These are phyloP conservation scores for Cydia strobilella DNA, from an alignment of 1,140 invertebrate species.

Conservation along the genomic window DNA sequence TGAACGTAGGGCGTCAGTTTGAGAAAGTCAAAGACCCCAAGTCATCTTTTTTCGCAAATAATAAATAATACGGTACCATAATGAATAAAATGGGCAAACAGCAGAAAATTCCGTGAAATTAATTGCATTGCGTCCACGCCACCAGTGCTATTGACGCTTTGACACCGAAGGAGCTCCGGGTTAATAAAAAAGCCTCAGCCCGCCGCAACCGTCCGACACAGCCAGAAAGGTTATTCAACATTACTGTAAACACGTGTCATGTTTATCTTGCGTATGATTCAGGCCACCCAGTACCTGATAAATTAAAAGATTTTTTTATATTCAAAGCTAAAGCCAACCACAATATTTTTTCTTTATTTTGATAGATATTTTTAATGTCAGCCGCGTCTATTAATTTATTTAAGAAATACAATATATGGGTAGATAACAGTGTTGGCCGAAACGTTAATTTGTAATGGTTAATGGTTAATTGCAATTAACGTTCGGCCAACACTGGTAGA, in stretches of 20 bases:
- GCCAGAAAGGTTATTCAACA: background rate
- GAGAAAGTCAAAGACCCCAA: background rate
- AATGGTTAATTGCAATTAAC: too few relatives aligned
- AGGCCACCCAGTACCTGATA: background rate
- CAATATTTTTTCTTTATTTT: background rate
- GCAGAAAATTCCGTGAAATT: slow-evolving; percentile 8
- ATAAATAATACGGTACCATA: slow-evolving; percentile 36
- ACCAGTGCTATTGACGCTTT: slow-evolving; percentile 10
- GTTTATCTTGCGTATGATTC: background rate
- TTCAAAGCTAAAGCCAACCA: background rate
- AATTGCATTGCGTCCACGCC: background rate
- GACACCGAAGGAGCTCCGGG: slow-evolving; percentile 20
- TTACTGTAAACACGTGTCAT: slow-evolving; percentile 3
- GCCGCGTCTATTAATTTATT: background rate
- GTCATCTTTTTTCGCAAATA: background rate
- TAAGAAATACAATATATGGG: too few relatives aligned
- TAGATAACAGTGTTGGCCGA: too few relatives aligned
- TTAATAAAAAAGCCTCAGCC: slow-evolving; percentile 5
- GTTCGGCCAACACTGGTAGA: too few relatives aligned
- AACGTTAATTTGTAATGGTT: too few relatives aligned
- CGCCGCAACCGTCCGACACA: slow-evolving; percentile 18
- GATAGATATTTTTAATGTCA: background rate
- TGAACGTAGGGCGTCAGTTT: background rate
- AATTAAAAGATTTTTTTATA: background rate
- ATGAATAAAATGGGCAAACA: slow-evolving; percentile 24